These are phyloP conservation scores for Saccostrea echinata DNA, from an alignment of 1,140 invertebrate genomes.

Conservation along the genomic window DNA sequence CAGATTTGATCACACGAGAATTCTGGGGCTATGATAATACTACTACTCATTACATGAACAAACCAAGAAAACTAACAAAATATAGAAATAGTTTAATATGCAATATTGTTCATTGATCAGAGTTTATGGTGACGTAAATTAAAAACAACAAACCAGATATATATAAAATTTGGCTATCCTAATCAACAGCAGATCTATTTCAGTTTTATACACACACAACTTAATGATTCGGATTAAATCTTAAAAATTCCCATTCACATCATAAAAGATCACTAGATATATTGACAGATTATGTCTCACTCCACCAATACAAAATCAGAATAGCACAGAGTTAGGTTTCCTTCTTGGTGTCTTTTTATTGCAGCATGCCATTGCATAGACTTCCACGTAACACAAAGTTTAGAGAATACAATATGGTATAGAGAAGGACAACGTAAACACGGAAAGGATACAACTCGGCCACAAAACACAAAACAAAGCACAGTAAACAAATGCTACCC, in stretches of 20 bases:
- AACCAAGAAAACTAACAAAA: background rate
- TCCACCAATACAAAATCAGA: background rate
- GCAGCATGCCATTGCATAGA: constrained; percentile 13
- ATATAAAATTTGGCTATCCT: constrained; percentile 28
- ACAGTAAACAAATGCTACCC: background rate
- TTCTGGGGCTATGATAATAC: no score
- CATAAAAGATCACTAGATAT: background rate
- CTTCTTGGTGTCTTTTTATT: background rate
- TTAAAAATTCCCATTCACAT: background rate
- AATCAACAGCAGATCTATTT: constrained; percentile 5
- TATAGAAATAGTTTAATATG: constrained; percentile 34
- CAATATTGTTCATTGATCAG: constrained; percentile 15
- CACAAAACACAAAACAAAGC: background rate
- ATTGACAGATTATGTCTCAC: background rate
- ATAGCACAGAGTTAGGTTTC: background rate
- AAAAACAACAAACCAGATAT: constrained; percentile 34
- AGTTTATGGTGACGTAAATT: constrained; percentile 4
- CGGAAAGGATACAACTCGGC: background rate
- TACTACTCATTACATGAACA: background rate
- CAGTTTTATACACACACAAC: constrained; percentile 3
- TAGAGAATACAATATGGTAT: background rate
- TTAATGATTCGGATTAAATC: background rate
- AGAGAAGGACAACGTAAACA: background rate
- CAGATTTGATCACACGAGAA: no score
- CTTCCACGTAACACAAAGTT: background rate